Evolutionary conservation across 1,140 invertebrate genomes (phyloP).

Genomic region (Lordiphosa collinella): DNA sequence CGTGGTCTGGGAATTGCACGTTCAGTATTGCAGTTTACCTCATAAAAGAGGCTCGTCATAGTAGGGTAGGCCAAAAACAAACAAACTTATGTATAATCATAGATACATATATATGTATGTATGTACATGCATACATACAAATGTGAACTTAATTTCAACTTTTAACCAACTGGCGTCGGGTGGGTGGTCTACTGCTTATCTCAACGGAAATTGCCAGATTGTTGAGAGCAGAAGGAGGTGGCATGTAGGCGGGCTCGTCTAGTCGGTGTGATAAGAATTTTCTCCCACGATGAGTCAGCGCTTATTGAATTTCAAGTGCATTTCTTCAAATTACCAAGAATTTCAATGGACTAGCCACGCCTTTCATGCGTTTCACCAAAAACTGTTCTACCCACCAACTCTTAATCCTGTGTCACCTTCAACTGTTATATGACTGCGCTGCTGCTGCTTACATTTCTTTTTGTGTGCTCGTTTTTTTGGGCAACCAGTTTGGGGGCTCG

Average conservation of each 20-base stretch:
- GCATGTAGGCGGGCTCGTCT: constrained; percentile 9
- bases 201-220: constrained; percentile 30
- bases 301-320: constrained; percentile 22
- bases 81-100: constrained; percentile 1
- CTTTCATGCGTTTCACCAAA: constrained; percentile 15
- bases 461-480: constrained; percentile 17
- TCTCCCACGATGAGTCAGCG: constrained; percentile 23
- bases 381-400: too few species aligned
- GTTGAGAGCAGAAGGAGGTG: neutral
- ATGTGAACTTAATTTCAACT: neutral
- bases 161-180: constrained; percentile 20
- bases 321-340: constrained; percentile 9
- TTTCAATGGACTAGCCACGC: constrained; percentile 18
- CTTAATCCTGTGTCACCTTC: constrained; percentile 47
- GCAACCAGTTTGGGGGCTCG: constrained; percentile 74
- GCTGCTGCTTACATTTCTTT: too few species aligned
- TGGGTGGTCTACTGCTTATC: constrained; percentile 24
- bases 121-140: neutral
- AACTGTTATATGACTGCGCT: constrained; percentile 27
- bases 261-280: constrained; percentile 2
- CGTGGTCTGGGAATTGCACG: neutral
- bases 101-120: neutral
- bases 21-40: constrained; percentile 3
- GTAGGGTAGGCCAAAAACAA: constrained; percentile 12
- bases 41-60: constrained; percentile 33